Evolutionary conservation across 2,888 invertebrate genomes (phyloP), one percentile per base, ranked within the genome.

Genomic region (Leucania comma): DNA sequence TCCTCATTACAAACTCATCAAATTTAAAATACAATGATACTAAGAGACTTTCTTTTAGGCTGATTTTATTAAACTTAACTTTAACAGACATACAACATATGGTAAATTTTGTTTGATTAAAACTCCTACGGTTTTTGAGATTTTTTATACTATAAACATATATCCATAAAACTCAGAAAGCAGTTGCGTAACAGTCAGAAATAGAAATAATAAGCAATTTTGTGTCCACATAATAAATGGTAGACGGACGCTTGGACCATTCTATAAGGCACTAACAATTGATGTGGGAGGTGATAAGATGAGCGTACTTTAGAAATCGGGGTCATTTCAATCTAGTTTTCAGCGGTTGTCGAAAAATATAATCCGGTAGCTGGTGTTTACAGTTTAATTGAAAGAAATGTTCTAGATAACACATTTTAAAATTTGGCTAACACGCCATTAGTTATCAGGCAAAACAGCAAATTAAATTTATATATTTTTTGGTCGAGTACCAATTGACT

Each of bases 201-300:
- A 81, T 75, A 81, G 75, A 75, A 62, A 62, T 63, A 72, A 63
- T 75, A 70, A 62, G 64, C 54, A n/a, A 68, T 67, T 59, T 38
- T 68, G 24, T n/a, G 51, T 53, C 61, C 50, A 67, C 42, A 74
- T 78, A 69, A 72, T 65, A 51, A 48, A 62, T 26, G n/a, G 22
- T n/a, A 32, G 22, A 24, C 58, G 74, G 79, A 75, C 62, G 17
- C 42, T 6, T 42, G 17, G 46, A 58, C 42, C 17, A 73, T 20
- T 60, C 38, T 57, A 54, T 59, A 32, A 22, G 29, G 42, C 4
- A 35, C n/a, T n/a, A n/a, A n/a, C 14, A 56, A 68, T 24, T 68
- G 62, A 12, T 60, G 68, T 72, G 68, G 78, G 68, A 67, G 53
- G 48, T 24, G 50, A 22, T 53, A 24, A 68, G 42, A 77, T 53